These are phyloP conservation scores for Aphidius gifuensis DNA, from an alignment of 1,140 invertebrate species.

Conservation along the genomic window DNA sequence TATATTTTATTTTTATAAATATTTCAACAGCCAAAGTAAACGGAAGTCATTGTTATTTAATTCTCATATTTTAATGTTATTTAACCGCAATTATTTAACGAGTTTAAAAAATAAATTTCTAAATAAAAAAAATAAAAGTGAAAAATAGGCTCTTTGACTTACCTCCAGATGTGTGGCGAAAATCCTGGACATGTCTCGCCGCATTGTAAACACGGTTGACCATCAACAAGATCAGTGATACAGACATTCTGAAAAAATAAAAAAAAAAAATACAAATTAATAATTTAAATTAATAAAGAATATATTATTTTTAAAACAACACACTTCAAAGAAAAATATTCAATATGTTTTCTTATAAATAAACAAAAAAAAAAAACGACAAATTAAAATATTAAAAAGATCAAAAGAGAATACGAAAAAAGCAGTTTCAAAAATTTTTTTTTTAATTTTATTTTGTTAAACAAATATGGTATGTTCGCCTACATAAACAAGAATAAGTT, in stretches of 20 bases:
- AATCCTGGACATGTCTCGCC: slow-evolving; percentile 78
- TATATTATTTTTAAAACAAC: background rate
- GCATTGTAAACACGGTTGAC: slow-evolving; percentile 78
- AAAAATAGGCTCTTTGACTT: slow-evolving; percentile 39
- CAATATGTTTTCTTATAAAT: too few relatives aligned
- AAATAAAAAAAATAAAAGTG: too few relatives aligned
- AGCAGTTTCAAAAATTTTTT: background rate
- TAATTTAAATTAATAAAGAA: background rate
- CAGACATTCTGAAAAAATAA: slow-evolving; percentile 66
- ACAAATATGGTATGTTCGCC: slow-evolving; percentile 45
- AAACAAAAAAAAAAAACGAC: background rate
- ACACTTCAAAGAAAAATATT: background rate
- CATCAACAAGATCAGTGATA: slow-evolving; percentile 80
- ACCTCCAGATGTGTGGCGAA: slow-evolving; percentile 80
- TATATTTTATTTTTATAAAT: too few relatives aligned
- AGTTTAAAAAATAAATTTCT: background rate
- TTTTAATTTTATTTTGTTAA: background rate
- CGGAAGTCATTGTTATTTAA: too few relatives aligned
- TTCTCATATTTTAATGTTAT: too few relatives aligned
- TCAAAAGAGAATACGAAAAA: too few relatives aligned
- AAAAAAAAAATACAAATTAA: background rate
- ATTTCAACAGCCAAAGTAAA: too few relatives aligned
- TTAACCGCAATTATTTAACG: too few relatives aligned
- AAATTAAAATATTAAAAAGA: background rate
- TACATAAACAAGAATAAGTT: slow-evolving; percentile 34